These are phyloP conservation scores for Poeciliopsis turneri DNA, from an alignment of 2,797 vertebrate species.

Conservation along the genomic window DNA sequence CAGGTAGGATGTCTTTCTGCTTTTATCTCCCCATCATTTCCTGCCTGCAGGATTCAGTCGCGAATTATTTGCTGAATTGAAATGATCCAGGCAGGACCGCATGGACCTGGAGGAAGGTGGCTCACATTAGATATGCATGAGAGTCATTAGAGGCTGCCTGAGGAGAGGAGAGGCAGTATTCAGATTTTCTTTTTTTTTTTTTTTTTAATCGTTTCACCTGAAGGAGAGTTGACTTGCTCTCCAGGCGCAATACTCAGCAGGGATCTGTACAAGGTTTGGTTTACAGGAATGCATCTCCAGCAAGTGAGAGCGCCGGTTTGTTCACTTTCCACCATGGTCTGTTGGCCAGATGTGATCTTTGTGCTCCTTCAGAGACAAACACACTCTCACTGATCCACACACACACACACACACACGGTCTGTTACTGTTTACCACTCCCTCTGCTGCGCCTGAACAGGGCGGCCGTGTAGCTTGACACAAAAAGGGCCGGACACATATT, in stretches of 20 bases:
- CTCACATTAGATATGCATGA: slow-evolving; percentile 65
- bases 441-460: slow-evolving; percentile 47
- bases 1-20: slow-evolving; percentile 82
- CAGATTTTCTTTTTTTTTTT: neutral
- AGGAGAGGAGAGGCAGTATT: slow-evolving; percentile 34
- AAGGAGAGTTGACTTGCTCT: slow-evolving; percentile 13
- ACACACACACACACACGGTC: slow-evolving; percentile 21
- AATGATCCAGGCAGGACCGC: slow-evolving; percentile 29
- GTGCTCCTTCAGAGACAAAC: slow-evolving; percentile 16
- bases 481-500: slow-evolving; percentile 14
- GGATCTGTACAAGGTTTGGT: slow-evolving; percentile 43
- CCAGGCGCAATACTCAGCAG: slow-evolving; percentile 28
- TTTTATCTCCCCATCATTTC: slow-evolving; percentile 7
- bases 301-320: slow-evolving; percentile 39
- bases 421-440: slow-evolving; percentile 57
- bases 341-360: slow-evolving; percentile 73
- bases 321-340: slow-evolving; percentile 55
- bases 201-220: slow-evolving; percentile 32
- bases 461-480: slow-evolving; percentile 8
- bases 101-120: slow-evolving; percentile 44
- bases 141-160: slow-evolving; percentile 46
- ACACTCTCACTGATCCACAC: slow-evolving; percentile 30
- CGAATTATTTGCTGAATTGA: slow-evolving; percentile 38
- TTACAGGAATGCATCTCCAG: slow-evolving; percentile 60
- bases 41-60: slow-evolving; percentile 17